A percentile compares a stretch with the other conserved stretches of the same genome.
phyloP scores from a whole-genome alignment of 2,888 invertebrate species.

The Amphipoea oculea region DNA sequence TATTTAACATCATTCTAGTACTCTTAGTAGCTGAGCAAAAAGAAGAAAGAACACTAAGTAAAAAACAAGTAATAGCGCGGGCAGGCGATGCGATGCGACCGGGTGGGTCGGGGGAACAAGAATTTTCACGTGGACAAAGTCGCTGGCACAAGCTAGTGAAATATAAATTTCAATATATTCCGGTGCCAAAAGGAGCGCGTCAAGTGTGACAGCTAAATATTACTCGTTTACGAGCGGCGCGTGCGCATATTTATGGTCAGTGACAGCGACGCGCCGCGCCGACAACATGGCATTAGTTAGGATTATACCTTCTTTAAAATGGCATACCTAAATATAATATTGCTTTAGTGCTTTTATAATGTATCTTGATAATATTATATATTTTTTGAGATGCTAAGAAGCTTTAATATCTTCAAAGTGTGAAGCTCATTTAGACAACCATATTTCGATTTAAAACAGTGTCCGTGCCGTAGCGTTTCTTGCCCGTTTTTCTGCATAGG shows the following conservation, averaged over 20 bases:
- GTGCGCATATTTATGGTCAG: conserved; percentile 52
- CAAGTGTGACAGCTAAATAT: conserved; percentile 48
- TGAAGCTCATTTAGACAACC: neutral
- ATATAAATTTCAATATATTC: neutral
- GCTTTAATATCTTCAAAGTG: neutral
- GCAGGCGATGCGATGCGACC: too few relatives aligned
- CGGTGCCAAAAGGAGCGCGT: conserved; percentile 19
- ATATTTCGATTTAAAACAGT: too few relatives aligned
- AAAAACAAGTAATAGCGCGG: too few relatives aligned
- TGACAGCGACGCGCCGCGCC: conserved; percentile 27
- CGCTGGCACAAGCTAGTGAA: neutral
- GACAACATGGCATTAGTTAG: neutral
- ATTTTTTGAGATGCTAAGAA: neutral
- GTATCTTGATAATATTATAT: too few relatives aligned
- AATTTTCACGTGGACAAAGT: too few relatives aligned
- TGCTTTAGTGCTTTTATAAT: neutral
- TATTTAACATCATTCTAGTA: too few relatives aligned
- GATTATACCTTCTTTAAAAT: neutral
- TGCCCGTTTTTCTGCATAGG: too few relatives aligned
- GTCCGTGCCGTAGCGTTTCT: too few relatives aligned
- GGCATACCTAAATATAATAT: neutral
- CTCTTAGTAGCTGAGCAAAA: too few relatives aligned
- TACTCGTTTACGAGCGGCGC: conserved; percentile 59
- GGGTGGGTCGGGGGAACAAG: too few relatives aligned
- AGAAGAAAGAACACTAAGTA: too few relatives aligned